These are phyloP conservation scores for Oegoconia quadripuncta DNA, from an alignment of 2,888 invertebrate genomes.

Conservation along the genomic window DNA sequence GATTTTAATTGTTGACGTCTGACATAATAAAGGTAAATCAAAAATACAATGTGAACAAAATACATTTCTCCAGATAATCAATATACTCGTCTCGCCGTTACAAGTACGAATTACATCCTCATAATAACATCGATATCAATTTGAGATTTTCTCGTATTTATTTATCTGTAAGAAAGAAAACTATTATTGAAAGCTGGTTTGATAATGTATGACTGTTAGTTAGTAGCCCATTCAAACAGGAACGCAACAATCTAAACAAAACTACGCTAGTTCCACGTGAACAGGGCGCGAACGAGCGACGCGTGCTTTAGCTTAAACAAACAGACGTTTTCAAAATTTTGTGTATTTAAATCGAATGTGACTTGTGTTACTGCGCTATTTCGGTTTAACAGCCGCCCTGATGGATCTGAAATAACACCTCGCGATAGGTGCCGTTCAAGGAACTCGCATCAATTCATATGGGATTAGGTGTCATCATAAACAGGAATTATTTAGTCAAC, in stretches of 20 bases:
- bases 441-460: constrained; percentile 74
- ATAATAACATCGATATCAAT: too few species aligned
- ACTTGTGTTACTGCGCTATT: constrained; percentile 75
- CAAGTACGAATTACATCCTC: too few species aligned
- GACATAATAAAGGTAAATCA: too few species aligned
- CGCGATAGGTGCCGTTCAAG: constrained; percentile 44
- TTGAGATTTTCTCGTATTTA: too few species aligned
- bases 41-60: too few species aligned
- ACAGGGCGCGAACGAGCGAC: background rate
- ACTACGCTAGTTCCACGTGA: constrained; percentile 9
- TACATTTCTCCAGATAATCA: too few species aligned
- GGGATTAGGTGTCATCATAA: constrained; percentile 79
- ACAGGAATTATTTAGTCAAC: constrained; percentile 76
- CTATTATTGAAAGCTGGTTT: too few species aligned
- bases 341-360: constrained; percentile 77
- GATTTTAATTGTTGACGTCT: too few species aligned
- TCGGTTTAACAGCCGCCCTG: constrained; percentile 68
- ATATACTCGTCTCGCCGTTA: too few species aligned
- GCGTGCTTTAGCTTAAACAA: constrained; percentile 73
- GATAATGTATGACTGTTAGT: too few species aligned
- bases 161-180: too few species aligned
- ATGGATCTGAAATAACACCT: constrained; percentile 52
- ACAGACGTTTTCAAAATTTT: constrained; percentile 76
- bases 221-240: background rate
- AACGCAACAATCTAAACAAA: constrained; percentile 21